phyloP scores from a whole-genome alignment of 2,888 invertebrate genomes.

The Meghimatium bilineatum region DNA sequence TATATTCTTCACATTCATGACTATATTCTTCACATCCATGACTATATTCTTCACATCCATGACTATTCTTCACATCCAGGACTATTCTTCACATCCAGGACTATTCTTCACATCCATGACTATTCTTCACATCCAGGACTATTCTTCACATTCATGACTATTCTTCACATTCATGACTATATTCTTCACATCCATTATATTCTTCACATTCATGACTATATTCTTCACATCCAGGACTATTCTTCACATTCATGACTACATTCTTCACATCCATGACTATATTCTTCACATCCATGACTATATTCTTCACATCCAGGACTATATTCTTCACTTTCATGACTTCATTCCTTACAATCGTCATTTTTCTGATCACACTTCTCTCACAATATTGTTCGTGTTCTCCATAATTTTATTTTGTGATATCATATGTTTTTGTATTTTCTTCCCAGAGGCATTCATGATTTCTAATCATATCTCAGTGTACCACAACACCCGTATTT shows the following conservation, averaged over 20 bases:
- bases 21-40: neutral
- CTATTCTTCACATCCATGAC: too few relatives aligned
- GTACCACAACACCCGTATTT: neutral
- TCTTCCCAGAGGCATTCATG: too few relatives aligned
- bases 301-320: neutral
- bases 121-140: too few relatives aligned
- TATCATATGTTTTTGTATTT: too few relatives aligned
- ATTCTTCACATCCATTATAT: too few relatives aligned
- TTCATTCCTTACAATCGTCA: neutral
- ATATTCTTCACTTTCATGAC: neutral
- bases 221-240: neutral
- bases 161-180: too few relatives aligned
- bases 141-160: too few relatives aligned
- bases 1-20: neutral
- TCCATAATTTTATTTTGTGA: neutral
- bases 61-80: too few relatives aligned
- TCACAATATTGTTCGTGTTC: neutral
- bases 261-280: neutral
- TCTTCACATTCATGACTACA: too few relatives aligned
- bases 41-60: neutral
- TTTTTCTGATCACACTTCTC: neutral
- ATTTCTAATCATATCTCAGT: too few relatives aligned
- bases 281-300: neutral
- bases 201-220: neutral
- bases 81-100: too few relatives aligned